Evolutionary conservation across 1,140 invertebrate genomes (phyloP), one percentile per base, ranked within the genome.

Genomic region (Archivesica marissinica): DNA sequence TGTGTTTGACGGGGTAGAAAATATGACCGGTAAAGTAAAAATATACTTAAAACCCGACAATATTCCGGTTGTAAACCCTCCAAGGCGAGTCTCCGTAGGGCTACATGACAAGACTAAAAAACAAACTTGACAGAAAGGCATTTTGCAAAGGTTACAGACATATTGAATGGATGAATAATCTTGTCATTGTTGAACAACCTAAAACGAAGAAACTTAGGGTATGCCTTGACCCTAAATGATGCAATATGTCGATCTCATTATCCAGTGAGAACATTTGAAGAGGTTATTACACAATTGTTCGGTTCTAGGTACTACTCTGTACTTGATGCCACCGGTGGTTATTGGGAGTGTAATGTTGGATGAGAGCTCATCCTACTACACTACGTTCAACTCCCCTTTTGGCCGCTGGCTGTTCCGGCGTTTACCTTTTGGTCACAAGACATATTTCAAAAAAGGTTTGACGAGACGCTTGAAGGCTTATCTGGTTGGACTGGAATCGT

Each of bases 101-200:
- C 44, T 74, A 52, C 25, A 41, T 9, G 39, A 80, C 13, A 39
- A n/a, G 64, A 50, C 25, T 86, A 35, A 86, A 80, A 50, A 41
- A 35, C 20, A 64, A 80, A 47, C 66, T 79, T 0, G 33, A 74
- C 3, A 25, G n/a, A 15, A 78, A 78, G 59, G 72, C 66, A 35
- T 9, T 64, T 80, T 28, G n/a, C 64, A 76, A 87, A 88, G 44
- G 81, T 91, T 0, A 87, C 30, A 7, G 92, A 84, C 90, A 92
- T 2, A 93, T 94, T 4, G 93, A 94, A 47, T 95, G 94, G 93
- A 93, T 95, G 0, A 93, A 92, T 86, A 86, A 90, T n/a, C n/a
- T n/a, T n/a, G n/a, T 94, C 33, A 17, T 3, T 47, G 9, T 35
- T 50, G 39, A 80, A 61, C 61, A 38, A 39, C 39, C 44, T 59